A percentile compares a stretch with the other conserved stretches of the same genome.
phyloP scores from a whole-genome alignment of 2,797 vertebrate genomes.

The Pelochelys cantorii region DNA sequence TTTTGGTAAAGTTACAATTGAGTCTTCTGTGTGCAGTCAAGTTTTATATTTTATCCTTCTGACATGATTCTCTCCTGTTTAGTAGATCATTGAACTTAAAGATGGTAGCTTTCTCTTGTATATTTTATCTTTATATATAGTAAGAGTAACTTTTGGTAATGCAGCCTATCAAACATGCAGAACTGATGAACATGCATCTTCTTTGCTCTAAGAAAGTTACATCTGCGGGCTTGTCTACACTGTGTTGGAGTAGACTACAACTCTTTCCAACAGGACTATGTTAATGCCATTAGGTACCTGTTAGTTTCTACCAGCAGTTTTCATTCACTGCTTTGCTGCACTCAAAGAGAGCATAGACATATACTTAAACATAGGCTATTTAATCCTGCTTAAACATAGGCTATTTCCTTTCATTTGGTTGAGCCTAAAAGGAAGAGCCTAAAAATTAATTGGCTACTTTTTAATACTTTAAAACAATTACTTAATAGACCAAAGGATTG shows the following conservation, averaged over 20 bases:
- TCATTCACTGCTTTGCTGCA: too few relatives aligned
- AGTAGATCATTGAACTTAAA: neutral
- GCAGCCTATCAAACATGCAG: slow-evolving; percentile 30
- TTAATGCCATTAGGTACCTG: too few relatives aligned
- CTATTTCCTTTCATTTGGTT: too few relatives aligned
- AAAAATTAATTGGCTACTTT: too few relatives aligned
- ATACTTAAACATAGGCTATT: too few relatives aligned
- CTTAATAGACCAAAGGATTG: neutral
- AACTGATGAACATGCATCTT: neutral
- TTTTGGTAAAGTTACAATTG: neutral
- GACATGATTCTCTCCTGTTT: neutral
- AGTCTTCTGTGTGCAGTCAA: neutral
- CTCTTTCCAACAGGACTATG: too few relatives aligned
- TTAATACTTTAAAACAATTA: neutral
- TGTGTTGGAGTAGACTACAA: too few relatives aligned
- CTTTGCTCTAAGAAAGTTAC: neutral
- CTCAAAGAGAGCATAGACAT: too few relatives aligned
- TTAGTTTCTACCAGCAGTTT: too few relatives aligned
- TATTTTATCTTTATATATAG: neutral
- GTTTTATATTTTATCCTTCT: neutral
- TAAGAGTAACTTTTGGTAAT: neutral
- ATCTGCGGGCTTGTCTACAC: neutral
- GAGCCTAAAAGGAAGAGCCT: too few relatives aligned
- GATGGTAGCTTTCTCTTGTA: neutral
- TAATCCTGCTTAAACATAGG: too few relatives aligned